These are phyloP conservation scores for Acanthiza pusilla DNA, from an alignment of 2,797 vertebrate genomes.

Conservation along the genomic window DNA sequence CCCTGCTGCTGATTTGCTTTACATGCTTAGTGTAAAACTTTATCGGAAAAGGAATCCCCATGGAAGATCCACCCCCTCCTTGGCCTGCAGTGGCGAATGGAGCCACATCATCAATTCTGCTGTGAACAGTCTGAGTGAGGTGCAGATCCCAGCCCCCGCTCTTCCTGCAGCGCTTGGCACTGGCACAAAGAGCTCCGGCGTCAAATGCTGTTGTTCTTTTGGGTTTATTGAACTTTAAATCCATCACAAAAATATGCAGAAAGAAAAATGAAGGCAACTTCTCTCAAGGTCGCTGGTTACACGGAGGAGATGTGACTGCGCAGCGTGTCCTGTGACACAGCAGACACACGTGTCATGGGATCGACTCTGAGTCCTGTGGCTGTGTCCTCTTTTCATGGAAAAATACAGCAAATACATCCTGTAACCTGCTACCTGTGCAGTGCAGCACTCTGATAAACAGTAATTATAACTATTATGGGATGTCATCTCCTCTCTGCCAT, in stretches of 20 bases:
- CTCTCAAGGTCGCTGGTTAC: not conserved
- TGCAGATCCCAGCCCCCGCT: not conserved
- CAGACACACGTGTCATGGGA: fast-evolving
- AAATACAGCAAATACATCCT: not conserved
- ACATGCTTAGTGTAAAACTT: not conserved
- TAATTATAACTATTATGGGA: not conserved
- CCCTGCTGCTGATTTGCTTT: not conserved
- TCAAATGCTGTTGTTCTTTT: not conserved
- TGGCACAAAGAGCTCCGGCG: not conserved
- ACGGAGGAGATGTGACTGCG: not conserved
- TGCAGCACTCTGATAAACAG: not conserved
- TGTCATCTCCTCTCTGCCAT: not conserved
- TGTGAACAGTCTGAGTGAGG: not conserved
- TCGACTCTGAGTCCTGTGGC: fast-evolving
- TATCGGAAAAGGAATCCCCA: not conserved
- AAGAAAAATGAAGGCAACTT: not conserved
- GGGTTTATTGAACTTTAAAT: conserved; percentile 34
- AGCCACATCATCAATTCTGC: not conserved
- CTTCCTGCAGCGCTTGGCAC: not conserved
- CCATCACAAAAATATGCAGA: conserved; percentile 1
- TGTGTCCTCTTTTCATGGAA: not conserved
- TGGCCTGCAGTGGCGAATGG: not conserved
- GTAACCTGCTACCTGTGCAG: not conserved
- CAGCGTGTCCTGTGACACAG: not conserved
- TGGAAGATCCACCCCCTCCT: not conserved